Evolutionary conservation across 2,113 vertebrate species (phyloP), one percentile per base, ranked within the genome.

Genomic region (Maccullochella peelii): DNA sequence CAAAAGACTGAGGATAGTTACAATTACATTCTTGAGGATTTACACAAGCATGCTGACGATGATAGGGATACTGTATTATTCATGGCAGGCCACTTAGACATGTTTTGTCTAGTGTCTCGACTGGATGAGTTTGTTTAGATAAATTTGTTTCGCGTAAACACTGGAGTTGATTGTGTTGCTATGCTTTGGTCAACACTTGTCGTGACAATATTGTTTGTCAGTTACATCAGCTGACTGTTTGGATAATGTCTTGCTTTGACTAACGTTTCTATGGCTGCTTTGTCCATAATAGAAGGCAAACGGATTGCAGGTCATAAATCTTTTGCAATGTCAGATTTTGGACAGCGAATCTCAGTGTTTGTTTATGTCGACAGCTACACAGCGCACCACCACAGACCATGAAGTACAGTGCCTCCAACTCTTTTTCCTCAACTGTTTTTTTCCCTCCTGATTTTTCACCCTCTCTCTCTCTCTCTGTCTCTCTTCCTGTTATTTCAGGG

Each of bases 401-500:
- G 7, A 74, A 80, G 36, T 57, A 55, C 61, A 66, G 36, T 55
- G 82, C 73, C 67, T 40, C 69, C 0, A 73, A 49, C 73, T 84
- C 77, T 72, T 52, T 59, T 63, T 77, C 74, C 62, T 84, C 44
- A 59, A 72, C 73, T 83, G 71, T 75, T 70, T 73, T 55, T 77
- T 18, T 30, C 52, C 80, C 47, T 83, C 76, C 83, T 91, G 79
- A 87, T 80, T 77, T 76, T 69, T 25, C 92, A 95, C 92, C 83
- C 55, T 23, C 91, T 95, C 91, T 84, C 38, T 81, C 25, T 84
- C 88, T 95, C 94, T 95, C 94, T 96, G 93, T 96, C 89, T 96
- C 86, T 96, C 93, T 95, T 95, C 94, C 96, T 97, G 91, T 97
- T 97, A 96, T 94, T 92, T 85, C 97, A 99, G 98, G 98, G 96